These are phyloP conservation scores for Thamnophis sirtalis DNA, from an alignment of 2,113 vertebrate species.

Conservation along the genomic window DNA sequence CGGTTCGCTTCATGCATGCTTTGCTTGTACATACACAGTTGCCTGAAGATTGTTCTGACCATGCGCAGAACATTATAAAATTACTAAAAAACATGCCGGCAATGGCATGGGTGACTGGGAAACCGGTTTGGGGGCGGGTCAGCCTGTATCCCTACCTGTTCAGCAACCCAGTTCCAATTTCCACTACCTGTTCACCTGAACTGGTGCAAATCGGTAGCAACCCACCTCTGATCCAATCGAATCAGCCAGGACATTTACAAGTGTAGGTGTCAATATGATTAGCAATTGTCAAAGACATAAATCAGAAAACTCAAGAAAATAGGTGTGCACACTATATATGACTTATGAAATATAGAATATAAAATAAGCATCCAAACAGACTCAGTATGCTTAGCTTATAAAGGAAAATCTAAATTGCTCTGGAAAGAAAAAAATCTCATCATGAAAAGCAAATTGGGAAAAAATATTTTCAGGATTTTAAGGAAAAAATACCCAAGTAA, in stretches of 20 bases:
- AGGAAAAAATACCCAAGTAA: not conserved
- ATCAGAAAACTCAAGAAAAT: not conserved
- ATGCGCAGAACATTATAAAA: too few species aligned
- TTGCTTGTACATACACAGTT: too few species aligned
- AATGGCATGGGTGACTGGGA: too few species aligned
- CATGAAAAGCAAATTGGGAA: not conserved
- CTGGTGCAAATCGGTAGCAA: too few species aligned
- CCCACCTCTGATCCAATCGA: not conserved
- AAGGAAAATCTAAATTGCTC: not conserved
- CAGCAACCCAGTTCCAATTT: too few species aligned
- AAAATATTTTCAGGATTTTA: not conserved
- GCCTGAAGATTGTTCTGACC: too few species aligned
- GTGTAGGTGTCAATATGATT: not conserved
- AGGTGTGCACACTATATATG: not conserved
- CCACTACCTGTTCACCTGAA: too few species aligned
- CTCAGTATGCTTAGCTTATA: not conserved
- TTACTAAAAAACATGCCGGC: too few species aligned
- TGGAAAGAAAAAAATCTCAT: not conserved
- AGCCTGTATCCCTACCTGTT: too few species aligned
- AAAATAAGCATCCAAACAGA: not conserved
- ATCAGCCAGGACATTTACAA: not conserved
- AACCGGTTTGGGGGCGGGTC: too few species aligned
- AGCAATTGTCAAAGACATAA: not conserved
- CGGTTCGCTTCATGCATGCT: too few species aligned
- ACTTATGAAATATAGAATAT: not conserved